phyloP scores from a whole-genome alignment of 1,140 invertebrate species.

The Drosophila cardini region DNA sequence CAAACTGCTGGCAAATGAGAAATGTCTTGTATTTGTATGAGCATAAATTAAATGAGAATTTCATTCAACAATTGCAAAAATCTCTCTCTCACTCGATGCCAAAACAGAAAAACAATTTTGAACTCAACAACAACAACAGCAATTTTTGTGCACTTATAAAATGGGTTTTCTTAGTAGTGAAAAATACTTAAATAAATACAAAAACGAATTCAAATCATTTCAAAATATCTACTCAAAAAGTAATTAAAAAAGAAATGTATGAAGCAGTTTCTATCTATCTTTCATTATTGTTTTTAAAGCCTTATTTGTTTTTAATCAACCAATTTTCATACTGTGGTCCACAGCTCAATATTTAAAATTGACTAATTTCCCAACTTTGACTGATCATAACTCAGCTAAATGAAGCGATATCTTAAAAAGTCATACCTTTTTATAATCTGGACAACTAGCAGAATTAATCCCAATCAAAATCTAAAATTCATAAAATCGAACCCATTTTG shows the following conservation, averaged over 20 bases:
- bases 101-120: slow-evolving; percentile 9
- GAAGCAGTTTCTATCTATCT: neutral
- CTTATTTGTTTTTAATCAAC: neutral
- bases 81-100: slow-evolving; percentile 9
- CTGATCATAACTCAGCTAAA: too few relatives aligned
- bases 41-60: slow-evolving; percentile 69
- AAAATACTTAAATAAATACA: slow-evolving; percentile 14
- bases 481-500: too few relatives aligned
- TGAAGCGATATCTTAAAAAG: too few relatives aligned
- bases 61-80: slow-evolving; percentile 32
- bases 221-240: neutral
- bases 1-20: slow-evolving; percentile 65
- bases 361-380: too few relatives aligned
- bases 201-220: neutral
- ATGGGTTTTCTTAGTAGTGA: slow-evolving; percentile 4
- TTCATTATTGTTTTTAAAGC: neutral
- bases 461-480: too few relatives aligned
- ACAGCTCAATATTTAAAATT: too few relatives aligned
- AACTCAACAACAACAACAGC: neutral
- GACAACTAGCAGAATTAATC: too few relatives aligned
- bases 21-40: slow-evolving; percentile 54
- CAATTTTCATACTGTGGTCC: too few relatives aligned
- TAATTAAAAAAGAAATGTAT: slow-evolving; percentile 24
- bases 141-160: neutral
- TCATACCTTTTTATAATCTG: too few relatives aligned